phyloP scores from a whole-genome alignment of 2,888 invertebrate species.

The Drosophila barbarae region DNA sequence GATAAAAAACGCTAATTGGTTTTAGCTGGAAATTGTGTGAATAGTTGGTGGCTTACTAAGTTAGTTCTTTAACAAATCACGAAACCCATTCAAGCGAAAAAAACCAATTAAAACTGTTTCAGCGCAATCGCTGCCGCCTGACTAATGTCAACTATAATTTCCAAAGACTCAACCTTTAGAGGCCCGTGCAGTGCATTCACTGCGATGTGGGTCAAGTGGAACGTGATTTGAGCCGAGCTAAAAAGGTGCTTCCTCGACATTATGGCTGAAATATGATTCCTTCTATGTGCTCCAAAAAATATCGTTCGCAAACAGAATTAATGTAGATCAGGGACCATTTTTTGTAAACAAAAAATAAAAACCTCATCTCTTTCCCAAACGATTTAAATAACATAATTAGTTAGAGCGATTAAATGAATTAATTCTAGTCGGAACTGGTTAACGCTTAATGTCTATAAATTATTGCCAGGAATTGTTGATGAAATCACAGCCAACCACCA shows the following conservation, averaged over 20 bases:
- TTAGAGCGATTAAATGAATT: background rate
- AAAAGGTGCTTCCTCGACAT: constrained; percentile 27
- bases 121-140: constrained; percentile 20
- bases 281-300: constrained; percentile 1
- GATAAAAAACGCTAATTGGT: constrained; percentile 20
- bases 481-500: background rate
- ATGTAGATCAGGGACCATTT: constrained; percentile 11
- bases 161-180: constrained; percentile 34
- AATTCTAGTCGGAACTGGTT: background rate
- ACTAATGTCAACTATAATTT: constrained; percentile 35
- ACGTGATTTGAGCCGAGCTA: constrained; percentile 35
- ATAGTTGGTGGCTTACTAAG: constrained; percentile 10
- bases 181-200: constrained; percentile 21
- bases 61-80: background rate
- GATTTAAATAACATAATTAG: background rate
- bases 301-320: background rate
- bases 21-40: constrained; percentile 3
- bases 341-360: background rate
- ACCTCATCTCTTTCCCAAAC: background rate
- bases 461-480: background rate
- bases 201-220: constrained; percentile 46
- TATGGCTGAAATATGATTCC: constrained; percentile 26
- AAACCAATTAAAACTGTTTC: constrained; percentile 8
- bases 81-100: constrained; percentile 12
- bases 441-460: background rate